phyloP scores from a whole-genome alignment of 1,140 invertebrate species.

The Drosophila parvula region DNA sequence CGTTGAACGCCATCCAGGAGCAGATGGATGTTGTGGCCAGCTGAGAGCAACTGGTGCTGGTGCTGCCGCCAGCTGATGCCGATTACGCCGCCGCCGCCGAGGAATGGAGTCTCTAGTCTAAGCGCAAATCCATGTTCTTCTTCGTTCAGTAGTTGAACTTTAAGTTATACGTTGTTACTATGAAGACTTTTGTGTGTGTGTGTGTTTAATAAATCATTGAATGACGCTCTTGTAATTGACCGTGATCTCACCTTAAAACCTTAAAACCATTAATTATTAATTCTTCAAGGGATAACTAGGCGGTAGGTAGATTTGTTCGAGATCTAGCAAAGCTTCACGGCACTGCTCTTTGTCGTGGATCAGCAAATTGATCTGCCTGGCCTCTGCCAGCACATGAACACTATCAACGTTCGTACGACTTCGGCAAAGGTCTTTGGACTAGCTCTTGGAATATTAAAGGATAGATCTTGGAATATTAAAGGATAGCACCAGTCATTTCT shows the following conservation, averaged over 20 bases:
- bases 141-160: conserved; percentile 1
- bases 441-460: too few relatives aligned
- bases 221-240: background rate
- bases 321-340: too few relatives aligned
- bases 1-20: conserved; percentile 66
- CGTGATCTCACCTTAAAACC: background rate
- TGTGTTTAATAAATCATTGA: conserved; percentile 13
- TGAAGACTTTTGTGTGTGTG: background rate
- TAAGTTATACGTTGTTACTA: conserved; percentile 3
- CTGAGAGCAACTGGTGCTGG: conserved; percentile 10
- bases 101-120: conserved; percentile 4
- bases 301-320: background rate
- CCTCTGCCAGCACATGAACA: too few relatives aligned
- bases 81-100: too few relatives aligned
- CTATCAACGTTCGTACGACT: too few relatives aligned
- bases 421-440: too few relatives aligned
- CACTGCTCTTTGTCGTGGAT: too few relatives aligned
- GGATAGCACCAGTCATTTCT: too few relatives aligned
- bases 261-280: background rate
- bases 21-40: conserved; percentile 36
- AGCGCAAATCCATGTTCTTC: conserved; percentile 3
- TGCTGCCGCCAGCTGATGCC: background rate
- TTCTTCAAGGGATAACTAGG: background rate
- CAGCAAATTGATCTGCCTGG: too few relatives aligned
- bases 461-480: too few relatives aligned